Evolutionary conservation across 2,888 invertebrate species (phyloP), one percentile per base, ranked within the genome.

Genomic region (Mimumesa dahlbomi): DNA sequence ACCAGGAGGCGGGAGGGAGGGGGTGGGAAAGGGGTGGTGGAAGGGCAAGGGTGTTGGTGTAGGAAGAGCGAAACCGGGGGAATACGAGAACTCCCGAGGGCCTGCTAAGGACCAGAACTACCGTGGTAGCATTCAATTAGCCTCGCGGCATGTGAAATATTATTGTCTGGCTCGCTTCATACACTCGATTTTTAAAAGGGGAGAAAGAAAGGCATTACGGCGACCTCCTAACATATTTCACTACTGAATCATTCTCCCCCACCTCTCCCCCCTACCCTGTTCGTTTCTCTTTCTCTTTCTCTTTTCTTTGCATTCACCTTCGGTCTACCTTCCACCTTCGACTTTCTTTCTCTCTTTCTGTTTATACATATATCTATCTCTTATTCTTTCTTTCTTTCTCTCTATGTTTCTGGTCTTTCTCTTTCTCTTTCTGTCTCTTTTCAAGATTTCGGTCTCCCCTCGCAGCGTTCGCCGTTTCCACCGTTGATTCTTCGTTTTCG

Each of bases 81-180:
- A 53, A 43, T 13, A 25, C 29, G 42, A 36, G 19, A 29, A 66
- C 73, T 66, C 75, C 67, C 79, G 76, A 79, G 81, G 66, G 75
- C 79, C 76, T 74, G 81, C 77, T 82, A 80, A 82, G 82, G 79
- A 81, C 76, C 77, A 79, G 80, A 86, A 88, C 87, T 88, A 88
- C 87, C 87, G 85, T 85, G 85, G 88, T 88, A 88, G 88, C 88
- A 87, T 89, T 89, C 88, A 89, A 89, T 89, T 89, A 88, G 85
- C 84, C 80, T 84, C 86, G 84, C 85, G 82, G 84, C 82, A 86
- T 82, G 87, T 88, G 85, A 89, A 87, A 86, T 89, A 88, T 88
- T 85, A 81, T 80, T 80, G 80, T 82, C 82, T 69, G 84, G 70
- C 76, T 78, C 73, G 81, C 59, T 78, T 81, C 83, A 50, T 82